Conservation (phyloP, 2,888 invertebrate genomes). For the Brachyopa scutellaris region DNA sequence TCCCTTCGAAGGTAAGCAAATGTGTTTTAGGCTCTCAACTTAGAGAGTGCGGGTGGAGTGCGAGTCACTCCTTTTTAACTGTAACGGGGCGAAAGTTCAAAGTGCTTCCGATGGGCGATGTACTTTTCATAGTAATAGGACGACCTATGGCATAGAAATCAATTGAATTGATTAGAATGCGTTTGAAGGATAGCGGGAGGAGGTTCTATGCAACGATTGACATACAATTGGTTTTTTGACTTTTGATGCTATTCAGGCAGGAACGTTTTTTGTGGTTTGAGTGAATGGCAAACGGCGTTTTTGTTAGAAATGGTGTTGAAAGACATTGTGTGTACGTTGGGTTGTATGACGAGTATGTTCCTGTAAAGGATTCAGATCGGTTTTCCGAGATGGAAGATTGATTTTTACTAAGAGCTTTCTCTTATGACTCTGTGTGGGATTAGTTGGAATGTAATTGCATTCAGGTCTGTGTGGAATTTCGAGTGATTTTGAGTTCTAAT, state of each 20-base stretch:
- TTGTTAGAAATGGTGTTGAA: too few species aligned
- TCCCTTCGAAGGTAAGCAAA: constrained; percentile 32
- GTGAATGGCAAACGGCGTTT: constrained; percentile 6
- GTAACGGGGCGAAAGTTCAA: constrained; percentile 13
- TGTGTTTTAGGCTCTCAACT: constrained; percentile 20
- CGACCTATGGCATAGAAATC: constrained; percentile 26
- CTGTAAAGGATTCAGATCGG: too few species aligned
- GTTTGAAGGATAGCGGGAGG: constrained; percentile 9
- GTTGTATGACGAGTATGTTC: too few species aligned
- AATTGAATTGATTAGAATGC: constrained; percentile 60
- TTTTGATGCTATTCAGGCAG: constrained; percentile 15
- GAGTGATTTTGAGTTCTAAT: too few species aligned
- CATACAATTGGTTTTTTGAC: constrained; percentile 42
- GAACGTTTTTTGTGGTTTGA: background rate
- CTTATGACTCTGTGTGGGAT: too few species aligned
- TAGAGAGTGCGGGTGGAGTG: background rate
- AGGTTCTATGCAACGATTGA: constrained; percentile 12
- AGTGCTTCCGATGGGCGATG: constrained; percentile 14
- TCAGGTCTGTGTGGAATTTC: too few species aligned
- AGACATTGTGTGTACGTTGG: background rate
- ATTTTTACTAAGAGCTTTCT: too few species aligned
- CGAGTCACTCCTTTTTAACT: constrained; percentile 3
- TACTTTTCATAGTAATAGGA: constrained; percentile 19
- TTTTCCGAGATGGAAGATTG: too few species aligned
- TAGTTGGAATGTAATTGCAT: too few species aligned